A percentile compares a stretch with the other conserved stretches of the same genome.
Evolutionary conservation across 2,113 vertebrate species (phyloP).

Genomic region (Ictalurus furcatus): DNA sequence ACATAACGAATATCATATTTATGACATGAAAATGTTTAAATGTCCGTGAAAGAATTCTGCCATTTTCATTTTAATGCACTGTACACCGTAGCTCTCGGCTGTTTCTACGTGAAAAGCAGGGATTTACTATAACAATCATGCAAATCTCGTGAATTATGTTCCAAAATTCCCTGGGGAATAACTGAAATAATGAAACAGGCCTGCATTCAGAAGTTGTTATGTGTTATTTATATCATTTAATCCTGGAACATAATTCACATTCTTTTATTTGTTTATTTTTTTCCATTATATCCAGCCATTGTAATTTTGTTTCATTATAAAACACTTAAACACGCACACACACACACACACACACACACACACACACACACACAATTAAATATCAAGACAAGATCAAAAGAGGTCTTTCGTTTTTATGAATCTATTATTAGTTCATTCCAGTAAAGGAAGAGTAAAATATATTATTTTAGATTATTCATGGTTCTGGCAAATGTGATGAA

Average conservation of each 20-base stretch:
- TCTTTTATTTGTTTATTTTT: background rate
- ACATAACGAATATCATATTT: background rate
- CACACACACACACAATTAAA: background rate
- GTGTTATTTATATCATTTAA: background rate
- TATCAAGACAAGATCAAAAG: background rate
- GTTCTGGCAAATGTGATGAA: background rate
- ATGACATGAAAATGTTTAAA: background rate
- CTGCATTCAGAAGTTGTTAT: background rate
- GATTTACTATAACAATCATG: background rate
- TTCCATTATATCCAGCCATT: background rate
- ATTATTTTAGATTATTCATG: background rate
- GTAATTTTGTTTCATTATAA: background rate
- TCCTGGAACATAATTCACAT: background rate
- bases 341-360: background rate
- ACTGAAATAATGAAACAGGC: slow-evolving; percentile 19
- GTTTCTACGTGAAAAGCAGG: slow-evolving; percentile 15
- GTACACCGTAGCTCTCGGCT: background rate
- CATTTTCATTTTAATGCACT: background rate
- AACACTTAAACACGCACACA: too few species aligned
- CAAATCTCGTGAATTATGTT: slow-evolving; percentile 47
- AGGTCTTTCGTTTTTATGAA: background rate
- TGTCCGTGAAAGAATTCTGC: background rate
- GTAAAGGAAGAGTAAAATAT: background rate
- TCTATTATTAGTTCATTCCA: background rate
- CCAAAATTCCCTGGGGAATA: slow-evolving; percentile 69